Conservation (phyloP, 1,140 invertebrate species). For the Drosophila micromelanica region DNA sequence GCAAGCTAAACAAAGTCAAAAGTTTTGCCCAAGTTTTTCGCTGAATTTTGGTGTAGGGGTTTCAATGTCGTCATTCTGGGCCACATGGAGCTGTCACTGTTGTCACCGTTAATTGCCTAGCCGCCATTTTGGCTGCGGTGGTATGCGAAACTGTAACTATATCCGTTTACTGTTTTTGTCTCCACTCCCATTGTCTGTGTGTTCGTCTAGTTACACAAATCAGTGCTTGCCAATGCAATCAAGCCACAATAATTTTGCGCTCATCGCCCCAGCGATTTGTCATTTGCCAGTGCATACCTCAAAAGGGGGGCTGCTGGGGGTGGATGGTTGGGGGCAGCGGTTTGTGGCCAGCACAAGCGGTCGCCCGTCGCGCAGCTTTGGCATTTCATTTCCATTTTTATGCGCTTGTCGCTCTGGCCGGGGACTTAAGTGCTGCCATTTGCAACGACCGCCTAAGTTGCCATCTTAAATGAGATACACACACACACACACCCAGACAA, state of each 20-base stretch:
- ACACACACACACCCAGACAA: too few species aligned
- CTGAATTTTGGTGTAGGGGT: neutral
- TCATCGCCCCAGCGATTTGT: conserved; percentile 69
- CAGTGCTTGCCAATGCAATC: conserved; percentile 77
- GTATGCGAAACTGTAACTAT: conserved; percentile 26
- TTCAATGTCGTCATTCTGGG: neutral
- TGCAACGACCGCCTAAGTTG: conserved; percentile 76
- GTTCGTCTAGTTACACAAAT: conserved; percentile 69
- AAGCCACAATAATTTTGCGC: conserved; percentile 76
- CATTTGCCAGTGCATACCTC: conserved; percentile 65
- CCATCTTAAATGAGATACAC: conserved; percentile 70
- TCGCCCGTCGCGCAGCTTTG: conserved; percentile 52
- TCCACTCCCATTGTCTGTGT: conserved; percentile 27
- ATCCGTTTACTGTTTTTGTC: conserved; percentile 12
- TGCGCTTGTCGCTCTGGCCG: conserved; percentile 70
- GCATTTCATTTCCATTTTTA: conserved; percentile 82
- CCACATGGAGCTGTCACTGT: neutral
- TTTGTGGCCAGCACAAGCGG: conserved; percentile 16
- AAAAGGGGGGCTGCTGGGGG: neutral
- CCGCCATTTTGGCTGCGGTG: conserved; percentile 61
- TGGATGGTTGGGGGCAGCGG: neutral
- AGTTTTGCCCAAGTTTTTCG: neutral
- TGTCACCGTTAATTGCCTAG: conserved; percentile 63
- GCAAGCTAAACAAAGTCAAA: conserved; percentile 10
- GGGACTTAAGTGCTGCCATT: conserved; percentile 78